These are phyloP conservation scores for Okapia johnstoni DNA, from an alignment of 2,113 vertebrate species.

Conservation along the genomic window DNA sequence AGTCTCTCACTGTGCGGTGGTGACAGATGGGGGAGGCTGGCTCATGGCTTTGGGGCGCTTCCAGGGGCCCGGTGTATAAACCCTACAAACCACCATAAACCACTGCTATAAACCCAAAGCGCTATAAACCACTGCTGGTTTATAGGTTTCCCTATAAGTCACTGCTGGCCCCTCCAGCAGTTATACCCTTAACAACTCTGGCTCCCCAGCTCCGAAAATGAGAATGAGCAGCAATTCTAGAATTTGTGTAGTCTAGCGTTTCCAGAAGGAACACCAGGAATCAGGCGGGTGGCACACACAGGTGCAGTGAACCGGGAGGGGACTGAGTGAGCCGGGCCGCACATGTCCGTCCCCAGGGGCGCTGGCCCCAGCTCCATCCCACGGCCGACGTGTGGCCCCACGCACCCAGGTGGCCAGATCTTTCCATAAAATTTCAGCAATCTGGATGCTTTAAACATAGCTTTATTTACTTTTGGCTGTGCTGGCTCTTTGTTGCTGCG, in stretches of 20 bases:
- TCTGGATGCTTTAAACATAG: background rate
- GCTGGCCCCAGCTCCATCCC: background rate
- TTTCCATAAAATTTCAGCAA: background rate
- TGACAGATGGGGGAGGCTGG: background rate
- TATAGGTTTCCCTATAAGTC: background rate
- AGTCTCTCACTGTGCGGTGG: background rate
- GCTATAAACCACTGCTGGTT: background rate
- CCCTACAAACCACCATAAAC: background rate
- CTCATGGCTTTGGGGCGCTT: background rate
- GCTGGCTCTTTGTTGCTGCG: background rate
- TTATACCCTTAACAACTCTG: background rate
- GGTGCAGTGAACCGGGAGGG: background rate
- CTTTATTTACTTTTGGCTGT: background rate
- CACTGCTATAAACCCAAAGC: background rate
- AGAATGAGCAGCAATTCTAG: background rate
- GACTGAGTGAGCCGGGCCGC: background rate
- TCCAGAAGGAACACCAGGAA: background rate
- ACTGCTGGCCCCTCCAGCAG: background rate
- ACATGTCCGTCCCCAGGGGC: fast-evolving
- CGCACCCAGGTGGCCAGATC: background rate
- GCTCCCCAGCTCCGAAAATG: background rate
- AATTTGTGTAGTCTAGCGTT: background rate
- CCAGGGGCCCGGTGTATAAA: background rate
- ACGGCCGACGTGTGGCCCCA: fast-evolving
- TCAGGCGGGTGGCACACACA: no score